These are phyloP conservation scores for Cercocebus atys DNA, from an alignment of 2,113 vertebrate genomes.

Conservation along the genomic window DNA sequence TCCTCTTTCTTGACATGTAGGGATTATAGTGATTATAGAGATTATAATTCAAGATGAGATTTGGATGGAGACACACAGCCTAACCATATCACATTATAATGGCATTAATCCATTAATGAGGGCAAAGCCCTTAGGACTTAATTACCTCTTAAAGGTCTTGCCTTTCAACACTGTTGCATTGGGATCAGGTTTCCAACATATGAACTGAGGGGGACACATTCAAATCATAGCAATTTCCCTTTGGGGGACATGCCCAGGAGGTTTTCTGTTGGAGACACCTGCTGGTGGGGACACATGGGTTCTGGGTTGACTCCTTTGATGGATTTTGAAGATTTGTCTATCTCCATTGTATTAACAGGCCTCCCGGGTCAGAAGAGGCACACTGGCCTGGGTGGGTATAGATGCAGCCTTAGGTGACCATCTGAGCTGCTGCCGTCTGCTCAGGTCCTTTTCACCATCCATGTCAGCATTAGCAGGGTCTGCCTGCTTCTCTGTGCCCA, in stretches of 20 bases:
- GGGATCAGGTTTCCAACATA: background rate
- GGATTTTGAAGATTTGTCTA: background rate
- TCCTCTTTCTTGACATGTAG: too few relatives aligned
- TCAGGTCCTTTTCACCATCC: fast-evolving
- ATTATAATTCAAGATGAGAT: too few relatives aligned
- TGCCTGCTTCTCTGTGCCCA: background rate
- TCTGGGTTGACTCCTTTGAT: too few relatives aligned
- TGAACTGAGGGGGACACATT: background rate
- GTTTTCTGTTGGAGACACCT: background rate
- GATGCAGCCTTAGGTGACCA: background rate
- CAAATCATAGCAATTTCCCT: background rate
- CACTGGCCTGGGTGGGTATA: fast-evolving
- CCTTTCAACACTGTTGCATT: background rate
- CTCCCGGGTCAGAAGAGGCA: fast-evolving
- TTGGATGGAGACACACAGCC: too few relatives aligned
- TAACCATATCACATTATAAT: too few relatives aligned
- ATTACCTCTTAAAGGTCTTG: background rate
- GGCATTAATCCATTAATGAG: too few relatives aligned
- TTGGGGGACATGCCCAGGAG: background rate
- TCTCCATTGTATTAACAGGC: background rate
- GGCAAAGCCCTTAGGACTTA: background rate
- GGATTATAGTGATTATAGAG: too few relatives aligned
- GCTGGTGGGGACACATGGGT: fast-evolving
- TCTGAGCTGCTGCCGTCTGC: fast-evolving
- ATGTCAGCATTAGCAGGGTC: too few relatives aligned